Conservation (phyloP, 2,797 vertebrate species). For the Gobionotothen gibberifrons region DNA sequence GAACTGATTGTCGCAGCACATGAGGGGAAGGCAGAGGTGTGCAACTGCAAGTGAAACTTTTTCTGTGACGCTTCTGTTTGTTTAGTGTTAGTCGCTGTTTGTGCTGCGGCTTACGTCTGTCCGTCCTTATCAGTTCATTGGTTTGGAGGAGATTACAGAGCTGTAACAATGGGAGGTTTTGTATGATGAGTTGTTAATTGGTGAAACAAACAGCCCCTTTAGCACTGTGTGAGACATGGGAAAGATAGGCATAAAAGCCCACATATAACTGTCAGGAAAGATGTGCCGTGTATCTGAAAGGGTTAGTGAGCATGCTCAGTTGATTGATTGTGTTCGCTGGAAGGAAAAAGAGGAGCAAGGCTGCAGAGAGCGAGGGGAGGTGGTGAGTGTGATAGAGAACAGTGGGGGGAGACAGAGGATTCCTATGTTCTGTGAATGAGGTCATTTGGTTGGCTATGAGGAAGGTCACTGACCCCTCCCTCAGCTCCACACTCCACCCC, state of each 20-base stretch:
- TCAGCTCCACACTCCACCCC: constrained; percentile 55
- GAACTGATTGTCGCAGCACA: constrained; percentile 20
- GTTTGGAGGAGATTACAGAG: constrained; percentile 64
- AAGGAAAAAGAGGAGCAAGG: constrained; percentile 56
- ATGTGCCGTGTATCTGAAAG: constrained; percentile 57
- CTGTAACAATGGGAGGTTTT: constrained; percentile 64
- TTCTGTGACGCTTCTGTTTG: constrained; percentile 27
- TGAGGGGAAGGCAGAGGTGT: constrained; percentile 27
- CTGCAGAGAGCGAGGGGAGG: constrained; percentile 42
- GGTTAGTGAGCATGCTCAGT: constrained; percentile 61
- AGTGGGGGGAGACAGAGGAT: constrained; percentile 66
- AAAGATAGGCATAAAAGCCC: constrained; percentile 47
- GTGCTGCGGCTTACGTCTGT: constrained; percentile 57
- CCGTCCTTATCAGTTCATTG: constrained; percentile 59
- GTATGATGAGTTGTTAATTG: constrained; percentile 71
- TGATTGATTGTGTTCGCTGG: constrained; percentile 71
- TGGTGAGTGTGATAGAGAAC: constrained; percentile 65
- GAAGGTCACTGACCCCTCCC: constrained; percentile 72
- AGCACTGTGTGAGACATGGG: constrained; percentile 50
- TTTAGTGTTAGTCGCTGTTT: constrained; percentile 50
- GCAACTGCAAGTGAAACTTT: constrained; percentile 16
- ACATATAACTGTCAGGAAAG: constrained; percentile 58
- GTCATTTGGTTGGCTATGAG: constrained; percentile 79
- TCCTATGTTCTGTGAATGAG: constrained; percentile 84
- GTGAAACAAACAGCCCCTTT: constrained; percentile 69